A percentile compares a stretch with the other conserved stretches of the same genome.
Conservation (phyloP, 2,113 vertebrate genomes). For the Corvus hawaiiensis region DNA sequence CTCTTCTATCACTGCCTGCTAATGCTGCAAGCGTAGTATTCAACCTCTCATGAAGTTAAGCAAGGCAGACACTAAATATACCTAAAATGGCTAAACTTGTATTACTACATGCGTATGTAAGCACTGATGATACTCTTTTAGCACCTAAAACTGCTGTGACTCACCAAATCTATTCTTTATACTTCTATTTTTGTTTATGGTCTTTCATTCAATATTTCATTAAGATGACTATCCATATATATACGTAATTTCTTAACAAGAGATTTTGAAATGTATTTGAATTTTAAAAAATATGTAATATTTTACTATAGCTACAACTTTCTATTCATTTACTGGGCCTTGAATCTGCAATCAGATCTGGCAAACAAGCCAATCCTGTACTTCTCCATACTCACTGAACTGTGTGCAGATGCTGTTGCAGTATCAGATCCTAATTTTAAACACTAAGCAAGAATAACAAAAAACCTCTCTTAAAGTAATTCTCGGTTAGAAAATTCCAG, state of each 20-base stretch:
- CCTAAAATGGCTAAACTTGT: not conserved
- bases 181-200: constrained; percentile 9
- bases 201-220: not conserved
- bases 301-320: not conserved
- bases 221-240: not conserved
- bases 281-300: not conserved
- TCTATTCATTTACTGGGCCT: not conserved
- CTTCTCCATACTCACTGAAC: not conserved
- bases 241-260: not conserved
- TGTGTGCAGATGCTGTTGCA: constrained; percentile 14
- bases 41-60: not conserved
- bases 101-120: not conserved
- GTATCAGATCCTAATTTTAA: constrained; percentile 42
- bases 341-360: constrained; percentile 19
- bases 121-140: not conserved
- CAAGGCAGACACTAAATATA: not conserved
- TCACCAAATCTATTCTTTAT: not conserved
- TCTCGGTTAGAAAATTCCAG: not conserved
- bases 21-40: not conserved
- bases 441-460: not conserved
- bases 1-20: not conserved
- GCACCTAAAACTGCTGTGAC: constrained; percentile 21
- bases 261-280: not conserved
- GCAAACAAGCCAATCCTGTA: not conserved
- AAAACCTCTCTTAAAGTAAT: not conserved